Base-by-base conservation (phyloP, 2,113 vertebrate genomes). In the Vulpes ferrilata region DNA sequence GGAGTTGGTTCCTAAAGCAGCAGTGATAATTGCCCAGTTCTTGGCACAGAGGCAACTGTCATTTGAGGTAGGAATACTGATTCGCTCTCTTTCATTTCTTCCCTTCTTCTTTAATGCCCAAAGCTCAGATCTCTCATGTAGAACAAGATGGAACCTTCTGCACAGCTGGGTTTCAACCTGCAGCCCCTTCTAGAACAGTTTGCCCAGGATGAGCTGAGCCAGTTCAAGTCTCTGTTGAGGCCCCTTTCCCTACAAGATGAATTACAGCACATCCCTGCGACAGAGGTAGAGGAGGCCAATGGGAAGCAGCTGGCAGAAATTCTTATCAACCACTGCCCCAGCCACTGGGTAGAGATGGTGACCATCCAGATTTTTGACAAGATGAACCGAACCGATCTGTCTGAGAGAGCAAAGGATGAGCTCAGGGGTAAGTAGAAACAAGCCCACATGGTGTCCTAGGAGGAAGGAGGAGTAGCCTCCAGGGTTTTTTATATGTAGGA, bases 171-270 rank as follows among this genome's bases (percentile, higher is more conserved):
- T 62, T 76, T 90, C 27, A 30, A 25, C 48, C 73, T 95, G 53
- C 43, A 30, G 43, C 5, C 53, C 4, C 38, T 90, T 11, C 74
- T 93, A 43, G 30, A 82, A 11, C n/a, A 51, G 12, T 81, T 97
- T 0, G 0, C 30, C 53, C 25, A 32, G 11, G 16, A 55, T 0
- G 90, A 96, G 30, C 7, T 93, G 53, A 60, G 15, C 16, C 6
- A 57, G 23, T 95, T 97, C 85, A 96, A 95, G 82, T 12, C 4
- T 4, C 20, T 38, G 15, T 11, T 96, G 27, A 57, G 20, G n/a
- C 2, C n/a, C 13, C 48, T 48, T 20, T 25, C 38, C 30, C 59
- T 30, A 6, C 23, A 80, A 20, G 17, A 67, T 0, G 43, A 60
- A 2, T 32, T 51, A 11, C 13, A 82, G 16, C 25, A 81, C 23